These are phyloP conservation scores for Threskiornis aethiopicus DNA, from an alignment of 2,797 vertebrate genomes.

Conservation along the genomic window DNA sequence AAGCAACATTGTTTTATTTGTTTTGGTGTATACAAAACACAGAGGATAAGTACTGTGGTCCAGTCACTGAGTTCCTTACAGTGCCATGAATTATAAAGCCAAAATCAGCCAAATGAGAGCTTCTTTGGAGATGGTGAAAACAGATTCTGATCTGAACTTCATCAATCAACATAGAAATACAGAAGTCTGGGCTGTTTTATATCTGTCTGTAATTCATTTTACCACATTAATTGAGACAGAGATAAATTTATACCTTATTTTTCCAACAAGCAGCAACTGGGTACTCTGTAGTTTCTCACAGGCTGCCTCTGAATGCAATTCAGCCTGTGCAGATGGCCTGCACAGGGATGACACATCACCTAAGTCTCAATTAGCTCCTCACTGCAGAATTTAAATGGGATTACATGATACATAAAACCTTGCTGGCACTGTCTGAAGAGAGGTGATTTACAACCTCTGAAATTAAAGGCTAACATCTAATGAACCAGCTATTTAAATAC, in stretches of 20 bases:
- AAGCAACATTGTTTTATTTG: not conserved
- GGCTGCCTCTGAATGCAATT: not conserved
- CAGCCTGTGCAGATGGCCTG: conserved; percentile 37
- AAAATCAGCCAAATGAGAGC: not conserved
- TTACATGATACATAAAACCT: conserved; percentile 27
- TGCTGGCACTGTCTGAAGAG: not conserved
- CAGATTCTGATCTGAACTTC: not conserved
- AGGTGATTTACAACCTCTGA: not conserved
- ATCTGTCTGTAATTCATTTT: not conserved
- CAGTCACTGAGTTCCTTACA: not conserved
- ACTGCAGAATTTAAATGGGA: conserved; percentile 42
- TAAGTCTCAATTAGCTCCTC: conserved; percentile 54
- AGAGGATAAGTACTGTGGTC: not conserved
- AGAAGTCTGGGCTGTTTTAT: not conserved
- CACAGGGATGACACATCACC: conserved; percentile 20
- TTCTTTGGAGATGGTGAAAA: not conserved
- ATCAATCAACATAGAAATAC: not conserved
- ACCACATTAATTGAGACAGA: not conserved
- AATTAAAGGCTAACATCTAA: not conserved
- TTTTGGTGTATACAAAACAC: not conserved
- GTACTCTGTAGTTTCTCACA: conserved; percentile 21
- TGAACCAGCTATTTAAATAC: not conserved
- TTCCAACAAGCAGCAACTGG: not conserved
- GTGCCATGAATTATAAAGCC: not conserved
- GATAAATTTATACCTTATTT: conserved; percentile 5